Conservation (phyloP, 1,140 invertebrate species). For the Delia radicum region DNA sequence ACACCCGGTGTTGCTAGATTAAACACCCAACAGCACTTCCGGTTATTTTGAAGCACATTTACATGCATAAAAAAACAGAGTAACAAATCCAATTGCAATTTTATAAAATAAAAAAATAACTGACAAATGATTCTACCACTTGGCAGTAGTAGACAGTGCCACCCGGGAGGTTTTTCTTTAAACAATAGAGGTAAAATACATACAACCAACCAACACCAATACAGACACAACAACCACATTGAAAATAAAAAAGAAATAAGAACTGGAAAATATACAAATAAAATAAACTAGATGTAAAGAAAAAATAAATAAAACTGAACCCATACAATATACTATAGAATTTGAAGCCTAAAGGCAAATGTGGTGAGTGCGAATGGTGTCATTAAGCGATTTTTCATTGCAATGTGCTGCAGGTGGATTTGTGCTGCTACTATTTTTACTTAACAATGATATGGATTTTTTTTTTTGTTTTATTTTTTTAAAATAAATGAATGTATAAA, state of each 20-base stretch:
- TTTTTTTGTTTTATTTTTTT: not conserved
- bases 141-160: slow-evolving; percentile 16
- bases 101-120: slow-evolving; percentile 27
- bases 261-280: not conserved
- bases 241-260: not conserved
- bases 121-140: slow-evolving; percentile 49
- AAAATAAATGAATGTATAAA: not conserved
- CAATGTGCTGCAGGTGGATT: slow-evolving; percentile 29
- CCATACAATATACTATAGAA: slow-evolving; percentile 7
- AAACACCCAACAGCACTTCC: slow-evolving; percentile 18
- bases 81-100: slow-evolving; percentile 50
- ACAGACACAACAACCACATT: not conserved
- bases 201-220: not conserved
- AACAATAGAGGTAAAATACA: not conserved
- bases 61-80: slow-evolving; percentile 20
- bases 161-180: slow-evolving; percentile 18
- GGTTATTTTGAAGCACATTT: slow-evolving; percentile 26
- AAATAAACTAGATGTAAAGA: not conserved
- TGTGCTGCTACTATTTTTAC: not conserved
- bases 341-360: slow-evolving; percentile 20
- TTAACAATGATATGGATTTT: not conserved
- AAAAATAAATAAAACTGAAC: not conserved
- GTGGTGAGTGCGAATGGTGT: slow-evolving; percentile 40
- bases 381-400: slow-evolving; percentile 56
- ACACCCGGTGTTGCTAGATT: slow-evolving; percentile 2